Base-by-base conservation (phyloP, 2,888 invertebrate genomes). In the Blastobasis adustella region DNA sequence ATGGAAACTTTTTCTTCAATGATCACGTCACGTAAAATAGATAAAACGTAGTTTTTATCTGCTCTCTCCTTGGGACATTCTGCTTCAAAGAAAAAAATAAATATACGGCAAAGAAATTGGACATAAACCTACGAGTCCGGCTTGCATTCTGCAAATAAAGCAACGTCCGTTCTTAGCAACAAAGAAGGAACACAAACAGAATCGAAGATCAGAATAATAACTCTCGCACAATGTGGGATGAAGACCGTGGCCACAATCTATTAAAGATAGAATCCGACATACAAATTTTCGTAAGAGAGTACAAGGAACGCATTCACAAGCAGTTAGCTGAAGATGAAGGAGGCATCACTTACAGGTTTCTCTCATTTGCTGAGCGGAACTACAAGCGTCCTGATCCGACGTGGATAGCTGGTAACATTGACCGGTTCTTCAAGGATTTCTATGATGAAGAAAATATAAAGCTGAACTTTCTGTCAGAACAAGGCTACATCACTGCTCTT, bases 401-500 rank as follows among this genome's bases (percentile, higher is more conserved):
- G 37, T 86, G 86, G 85, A 46, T 80, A 4, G 54, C 73, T 43
- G 80, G 80, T 5, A 82, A 86, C 47, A 54, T 67, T 8, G 66
- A 75, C 2, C 75, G 66, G 50, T 88, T 81, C 52, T 55, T 85
- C 9, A 68, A 67, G 37, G 63, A 78, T 37, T 82, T 82, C 5
- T 71, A 63, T 0, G 86, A 87, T 56, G 58, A 71, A 46, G 58
- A 51, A 47, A 54, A 79, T 45, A 53, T 60, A 0, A 60, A 65
- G 42, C 53, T 69, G 8, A 60, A 69, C 58, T 87, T 67, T 67
- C 66, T 79, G 46, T 65, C 70, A 0, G 71, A 76, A 54, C 69
- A 63, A 47, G 89, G 88, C 0, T 79, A 62, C 54, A 78, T 88
- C 45, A 63, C 57, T 10, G 73, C 71, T 48, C 76, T 89, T 60